Percentiles rank a stretch among this genome's conserved stretches.
Evolutionary conservation across 2,888 invertebrate species (phyloP).

Genomic region (Pyrgus malvae): DNA sequence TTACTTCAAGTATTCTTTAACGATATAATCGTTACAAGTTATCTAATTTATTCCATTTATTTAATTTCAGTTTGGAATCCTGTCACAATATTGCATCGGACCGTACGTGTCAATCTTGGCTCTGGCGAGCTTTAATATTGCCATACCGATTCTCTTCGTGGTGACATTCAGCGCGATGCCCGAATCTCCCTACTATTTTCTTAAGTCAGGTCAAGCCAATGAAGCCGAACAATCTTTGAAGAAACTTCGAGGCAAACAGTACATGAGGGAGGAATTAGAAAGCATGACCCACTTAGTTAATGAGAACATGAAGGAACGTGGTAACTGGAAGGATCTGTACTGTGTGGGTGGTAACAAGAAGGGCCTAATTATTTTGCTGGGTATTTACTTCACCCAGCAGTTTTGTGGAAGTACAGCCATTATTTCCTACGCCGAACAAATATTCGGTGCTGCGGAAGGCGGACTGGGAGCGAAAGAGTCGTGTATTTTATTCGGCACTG

Average conservation of each 20-base stretch:
- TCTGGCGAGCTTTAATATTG: constrained; percentile 79
- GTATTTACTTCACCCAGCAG: constrained; percentile 83
- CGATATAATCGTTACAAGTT: too few species aligned
- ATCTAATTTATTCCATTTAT: too few species aligned
- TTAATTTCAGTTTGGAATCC: constrained; percentile 77
- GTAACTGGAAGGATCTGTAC: constrained; percentile 74
- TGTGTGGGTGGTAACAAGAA: constrained; percentile 72
- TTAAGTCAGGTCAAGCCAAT: constrained; percentile 71
- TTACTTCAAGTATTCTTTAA: too few species aligned
- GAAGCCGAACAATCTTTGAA: constrained; percentile 80
- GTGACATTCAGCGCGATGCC: constrained; percentile 83
- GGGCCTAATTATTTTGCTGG: constrained; percentile 81
- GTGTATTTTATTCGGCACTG: constrained; percentile 77
- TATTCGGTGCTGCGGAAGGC: constrained; percentile 79
- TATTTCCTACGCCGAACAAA: constrained; percentile 82
- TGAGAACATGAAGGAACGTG: constrained; percentile 76
- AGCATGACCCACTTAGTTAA: constrained; percentile 76
- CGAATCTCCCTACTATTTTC: constrained; percentile 84
- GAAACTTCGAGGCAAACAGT: constrained; percentile 78
- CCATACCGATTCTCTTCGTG: constrained; percentile 80
- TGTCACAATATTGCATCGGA: constrained; percentile 83
- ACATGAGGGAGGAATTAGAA: constrained; percentile 79
- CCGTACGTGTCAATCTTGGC: constrained; percentile 80
- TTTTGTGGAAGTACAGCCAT: constrained; percentile 83
- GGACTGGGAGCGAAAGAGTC: constrained; percentile 72